A percentile compares a stretch with the other conserved stretches of the same genome.
Evolutionary conservation across 2,113 vertebrate genomes (phyloP).

Genomic region (Coptodon bakossiorum): DNA sequence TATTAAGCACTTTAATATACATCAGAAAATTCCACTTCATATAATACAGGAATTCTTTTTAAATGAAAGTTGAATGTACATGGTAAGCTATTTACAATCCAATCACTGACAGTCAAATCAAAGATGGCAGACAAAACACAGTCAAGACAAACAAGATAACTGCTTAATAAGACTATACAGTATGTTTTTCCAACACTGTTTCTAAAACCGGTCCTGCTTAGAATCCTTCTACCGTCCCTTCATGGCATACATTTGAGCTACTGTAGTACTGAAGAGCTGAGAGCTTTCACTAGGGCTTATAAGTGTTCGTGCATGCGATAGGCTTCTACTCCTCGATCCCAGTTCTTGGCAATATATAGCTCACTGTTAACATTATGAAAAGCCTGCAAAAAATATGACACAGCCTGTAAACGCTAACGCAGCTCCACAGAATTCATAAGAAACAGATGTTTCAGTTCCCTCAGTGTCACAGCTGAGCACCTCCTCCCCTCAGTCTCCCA

Average conservation of each 20-base stretch:
- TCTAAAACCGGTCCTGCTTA: slow-evolving; percentile 40
- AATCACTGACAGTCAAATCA: slow-evolving; percentile 74
- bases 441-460: slow-evolving; percentile 65
- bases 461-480: not conserved
- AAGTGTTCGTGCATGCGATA: slow-evolving; percentile 55
- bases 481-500: not conserved
- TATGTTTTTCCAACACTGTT: slow-evolving; percentile 51
- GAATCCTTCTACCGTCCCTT: slow-evolving; percentile 39
- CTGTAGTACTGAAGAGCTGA: slow-evolving; percentile 37
- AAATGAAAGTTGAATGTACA: slow-evolving; percentile 96
- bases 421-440: slow-evolving; percentile 39
- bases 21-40: slow-evolving; percentile 87
- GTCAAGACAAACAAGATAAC: slow-evolving; percentile 46
- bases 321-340: slow-evolving; percentile 21
- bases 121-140: slow-evolving; percentile 73
- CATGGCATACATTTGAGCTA: slow-evolving; percentile 10
- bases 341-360: slow-evolving; percentile 42
- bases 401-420: slow-evolving; percentile 55
- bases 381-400: slow-evolving; percentile 61
- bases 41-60: slow-evolving; percentile 96
- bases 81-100: slow-evolving; percentile 91
- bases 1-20: slow-evolving; percentile 99
- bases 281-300: slow-evolving; percentile 39
- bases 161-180: slow-evolving; percentile 56
- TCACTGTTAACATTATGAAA: slow-evolving; percentile 57